Evolutionary conservation across 1,140 invertebrate species (phyloP), one percentile per base, ranked within the genome.

Genomic region (Neotoxoptera formosana): DNA sequence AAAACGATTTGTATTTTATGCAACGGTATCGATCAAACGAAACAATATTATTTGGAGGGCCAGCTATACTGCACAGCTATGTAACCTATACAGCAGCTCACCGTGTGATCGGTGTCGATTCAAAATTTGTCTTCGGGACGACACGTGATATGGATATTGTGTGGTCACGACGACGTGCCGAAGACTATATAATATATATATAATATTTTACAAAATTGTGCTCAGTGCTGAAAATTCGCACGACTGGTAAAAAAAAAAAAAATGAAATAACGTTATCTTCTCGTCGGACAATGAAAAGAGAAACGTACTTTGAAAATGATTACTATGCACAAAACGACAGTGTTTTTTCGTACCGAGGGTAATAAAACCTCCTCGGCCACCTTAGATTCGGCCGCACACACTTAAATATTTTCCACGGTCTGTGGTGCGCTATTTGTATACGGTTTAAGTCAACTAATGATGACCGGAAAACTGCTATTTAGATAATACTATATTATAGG

Each of bases 121-220:
- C 23, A 25, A 84, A 47, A 87, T 47, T 47, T n/a, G 84, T 87
- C 14, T 87, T 87, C 45, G 41, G 41, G 21, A 45, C 23, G 45
- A 87, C 84, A 87, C 84, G 45, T 87, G 84, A 87, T 87, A n/a
- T 47, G 30, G 84, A 87, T 25, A n/a, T 48, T 88, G 41, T 34
- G 87, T 53, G 48, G 86, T 88, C n/a, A 89, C 87, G 87, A n/a
- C 45, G 83, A 53, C 47, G 23, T 48, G 51, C 7, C 1, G 7
- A 34, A 47, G 9, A 87, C 47, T 48, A 7, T 87, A 34, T n/a
- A n/a, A n/a, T n/a, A 41, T 83, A 81, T 81, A 81, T 20, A 83
- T 36, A 9, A 34, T 36, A 83, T 83, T 21, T 23, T 83, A 21
- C 34, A 48, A 87, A 87, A 48, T 53, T 36, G 48, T 56, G 51